phyloP scores from a whole-genome alignment of 2,888 invertebrate species.

The Cerastoderma edule region DNA sequence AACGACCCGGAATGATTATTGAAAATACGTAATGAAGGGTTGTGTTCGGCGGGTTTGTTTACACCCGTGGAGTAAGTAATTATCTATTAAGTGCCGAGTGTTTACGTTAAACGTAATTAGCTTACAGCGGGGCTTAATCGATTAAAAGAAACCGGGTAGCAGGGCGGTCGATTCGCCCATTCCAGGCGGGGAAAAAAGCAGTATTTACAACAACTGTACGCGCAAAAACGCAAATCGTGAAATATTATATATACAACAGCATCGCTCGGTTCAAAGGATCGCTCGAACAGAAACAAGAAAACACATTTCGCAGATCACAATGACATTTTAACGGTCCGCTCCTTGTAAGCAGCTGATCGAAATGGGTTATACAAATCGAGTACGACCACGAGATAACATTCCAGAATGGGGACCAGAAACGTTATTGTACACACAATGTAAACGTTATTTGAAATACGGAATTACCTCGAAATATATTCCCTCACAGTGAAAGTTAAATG shows the following conservation, averaged over 20 bases:
- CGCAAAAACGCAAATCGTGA: slow-evolving; percentile 11
- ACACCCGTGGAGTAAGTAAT: slow-evolving; percentile 51
- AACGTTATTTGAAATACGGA: too few relatives aligned
- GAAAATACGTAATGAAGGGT: slow-evolving; percentile 58
- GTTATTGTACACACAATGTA: too few relatives aligned
- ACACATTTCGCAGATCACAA: neutral
- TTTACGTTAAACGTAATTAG: slow-evolving; percentile 58
- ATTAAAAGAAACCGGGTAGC: slow-evolving; percentile 32
- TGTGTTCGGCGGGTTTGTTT: slow-evolving; percentile 50
- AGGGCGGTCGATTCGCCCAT: slow-evolving; percentile 11
- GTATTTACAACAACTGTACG: slow-evolving; percentile 8
- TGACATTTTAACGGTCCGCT: slow-evolving; percentile 1
- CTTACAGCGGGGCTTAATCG: slow-evolving; percentile 53
- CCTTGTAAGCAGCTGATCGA: neutral
- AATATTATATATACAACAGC: slow-evolving; percentile 12
- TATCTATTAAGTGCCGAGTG: slow-evolving; percentile 60
- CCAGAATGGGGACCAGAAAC: too few relatives aligned
- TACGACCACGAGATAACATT: too few relatives aligned
- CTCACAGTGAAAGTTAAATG: too few relatives aligned
- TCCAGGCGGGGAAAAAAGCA: neutral
- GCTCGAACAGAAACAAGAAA: neutral
- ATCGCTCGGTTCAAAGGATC: neutral
- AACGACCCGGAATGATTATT: slow-evolving; percentile 51
- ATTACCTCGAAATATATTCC: too few relatives aligned
- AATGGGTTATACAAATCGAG: too few relatives aligned